These are phyloP conservation scores for Parotia lawesii DNA, from an alignment of 2,113 vertebrate species.

Conservation along the genomic window DNA sequence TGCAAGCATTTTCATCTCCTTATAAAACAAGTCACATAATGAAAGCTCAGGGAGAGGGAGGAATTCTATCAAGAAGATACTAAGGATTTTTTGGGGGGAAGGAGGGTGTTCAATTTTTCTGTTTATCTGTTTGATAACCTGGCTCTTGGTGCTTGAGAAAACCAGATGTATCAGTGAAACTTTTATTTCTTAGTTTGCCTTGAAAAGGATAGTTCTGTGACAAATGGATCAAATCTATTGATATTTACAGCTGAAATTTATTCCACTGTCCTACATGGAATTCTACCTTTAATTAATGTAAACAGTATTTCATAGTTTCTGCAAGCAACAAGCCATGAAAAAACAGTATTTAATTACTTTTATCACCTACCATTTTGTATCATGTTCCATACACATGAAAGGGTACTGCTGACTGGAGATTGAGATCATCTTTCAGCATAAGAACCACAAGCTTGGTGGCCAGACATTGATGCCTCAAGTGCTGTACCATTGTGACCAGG, in stretches of 20 bases:
- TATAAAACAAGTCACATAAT: not conserved
- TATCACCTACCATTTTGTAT: not conserved
- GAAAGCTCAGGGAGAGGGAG: not conserved
- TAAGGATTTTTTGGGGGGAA: fast-evolving
- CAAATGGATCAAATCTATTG: not conserved
- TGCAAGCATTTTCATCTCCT: not conserved
- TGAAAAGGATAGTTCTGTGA: not conserved
- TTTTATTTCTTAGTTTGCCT: not conserved
- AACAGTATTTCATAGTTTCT: not conserved
- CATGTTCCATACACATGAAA: not conserved
- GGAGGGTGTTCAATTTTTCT: not conserved
- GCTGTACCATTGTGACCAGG: not conserved
- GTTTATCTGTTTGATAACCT: not conserved
- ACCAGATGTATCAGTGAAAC: not conserved
- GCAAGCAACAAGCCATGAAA: not conserved
- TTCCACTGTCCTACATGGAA: not conserved
- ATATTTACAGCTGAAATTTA: not conserved
- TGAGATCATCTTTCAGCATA: not conserved
- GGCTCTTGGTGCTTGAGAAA: not conserved
- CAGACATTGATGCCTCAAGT: not conserved
- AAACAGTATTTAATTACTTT: not conserved
- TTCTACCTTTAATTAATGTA: not conserved
- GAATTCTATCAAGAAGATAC: not conserved
- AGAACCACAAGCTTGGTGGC: not conserved
- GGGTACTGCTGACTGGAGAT: not conserved